Evolutionary conservation across 2,113 vertebrate genomes (phyloP).

Genomic region (Toxotes chatareus): DNA sequence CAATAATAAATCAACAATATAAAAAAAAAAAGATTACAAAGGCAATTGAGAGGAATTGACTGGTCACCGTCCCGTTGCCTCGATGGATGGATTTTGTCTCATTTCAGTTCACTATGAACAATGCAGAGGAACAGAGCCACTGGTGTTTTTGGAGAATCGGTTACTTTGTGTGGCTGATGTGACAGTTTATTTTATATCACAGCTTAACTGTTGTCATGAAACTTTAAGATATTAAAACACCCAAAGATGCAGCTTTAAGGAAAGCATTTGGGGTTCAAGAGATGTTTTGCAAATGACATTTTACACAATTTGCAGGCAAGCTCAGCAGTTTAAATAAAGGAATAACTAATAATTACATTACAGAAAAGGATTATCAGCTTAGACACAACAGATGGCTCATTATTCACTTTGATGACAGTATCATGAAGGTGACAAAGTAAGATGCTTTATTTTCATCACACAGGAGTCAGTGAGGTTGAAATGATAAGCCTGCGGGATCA

Average conservation of each 20-base stretch:
- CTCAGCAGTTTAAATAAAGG: not conserved
- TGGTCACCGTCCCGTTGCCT: not conserved
- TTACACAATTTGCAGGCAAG: not conserved
- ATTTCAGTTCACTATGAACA: not conserved
- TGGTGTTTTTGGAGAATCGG: not conserved
- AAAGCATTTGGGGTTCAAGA: not conserved
- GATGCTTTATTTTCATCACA: conserved; percentile 17
- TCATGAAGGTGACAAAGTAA: not conserved
- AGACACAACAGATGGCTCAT: conserved; percentile 16
- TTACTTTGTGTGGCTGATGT: not conserved
- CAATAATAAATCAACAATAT: not conserved
- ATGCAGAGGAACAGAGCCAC: not conserved
- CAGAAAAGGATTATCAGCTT: not conserved
- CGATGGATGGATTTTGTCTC: not conserved
- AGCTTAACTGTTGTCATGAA: not conserved
- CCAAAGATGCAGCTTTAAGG: too few species aligned
- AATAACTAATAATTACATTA: conserved; percentile 15
- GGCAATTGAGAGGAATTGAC: not conserved
- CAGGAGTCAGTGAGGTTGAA: conserved; percentile 11
- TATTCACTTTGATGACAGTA: conserved; percentile 28
- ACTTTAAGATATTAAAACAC: not conserved
- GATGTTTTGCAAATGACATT: not conserved
- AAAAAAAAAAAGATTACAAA: not conserved
- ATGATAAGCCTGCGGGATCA: not conserved
- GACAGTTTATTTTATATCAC: not conserved